Conservation (phyloP, 2,797 vertebrate genomes). For the Cyprinella venusta region DNA sequence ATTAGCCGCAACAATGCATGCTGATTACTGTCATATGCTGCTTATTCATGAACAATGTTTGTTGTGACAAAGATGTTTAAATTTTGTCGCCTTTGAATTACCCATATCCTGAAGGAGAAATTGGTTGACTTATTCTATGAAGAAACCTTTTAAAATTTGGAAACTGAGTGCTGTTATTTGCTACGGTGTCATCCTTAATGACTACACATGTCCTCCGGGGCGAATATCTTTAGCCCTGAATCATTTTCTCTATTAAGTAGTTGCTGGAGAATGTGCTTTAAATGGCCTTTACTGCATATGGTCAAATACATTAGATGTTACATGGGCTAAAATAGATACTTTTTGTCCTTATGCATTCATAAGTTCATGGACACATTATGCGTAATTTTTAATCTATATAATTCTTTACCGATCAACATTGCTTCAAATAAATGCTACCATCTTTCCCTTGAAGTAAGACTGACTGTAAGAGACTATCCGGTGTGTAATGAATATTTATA, state of each 20-base stretch:
- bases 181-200: conserved; percentile 17
- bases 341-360: not conserved
- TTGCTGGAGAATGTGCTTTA: not conserved
- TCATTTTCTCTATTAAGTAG: not conserved
- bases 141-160: conserved; percentile 1
- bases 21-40: conserved; percentile 33
- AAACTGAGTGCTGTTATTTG: conserved; percentile 13
- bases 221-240: conserved; percentile 18
- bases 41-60: conserved; percentile 37
- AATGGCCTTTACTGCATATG: not conserved
- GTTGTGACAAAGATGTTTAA: conserved; percentile 28
- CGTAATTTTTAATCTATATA: not conserved
- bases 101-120: conserved; percentile 23
- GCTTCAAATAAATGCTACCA: not conserved
- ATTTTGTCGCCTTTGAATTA: conserved; percentile 14
- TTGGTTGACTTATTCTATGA: conserved; percentile 9
- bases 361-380: not conserved
- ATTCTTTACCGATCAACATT: not conserved
- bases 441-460: not conserved
- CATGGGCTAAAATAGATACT: not conserved
- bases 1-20: conserved; percentile 40
- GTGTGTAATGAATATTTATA: conserved; percentile 26
- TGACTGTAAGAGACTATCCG: not conserved
- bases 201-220: conserved; percentile 23
- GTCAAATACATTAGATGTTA: not conserved